Conservation (phyloP, 2,113 vertebrate species). For the Phocoena sinus region DNA sequence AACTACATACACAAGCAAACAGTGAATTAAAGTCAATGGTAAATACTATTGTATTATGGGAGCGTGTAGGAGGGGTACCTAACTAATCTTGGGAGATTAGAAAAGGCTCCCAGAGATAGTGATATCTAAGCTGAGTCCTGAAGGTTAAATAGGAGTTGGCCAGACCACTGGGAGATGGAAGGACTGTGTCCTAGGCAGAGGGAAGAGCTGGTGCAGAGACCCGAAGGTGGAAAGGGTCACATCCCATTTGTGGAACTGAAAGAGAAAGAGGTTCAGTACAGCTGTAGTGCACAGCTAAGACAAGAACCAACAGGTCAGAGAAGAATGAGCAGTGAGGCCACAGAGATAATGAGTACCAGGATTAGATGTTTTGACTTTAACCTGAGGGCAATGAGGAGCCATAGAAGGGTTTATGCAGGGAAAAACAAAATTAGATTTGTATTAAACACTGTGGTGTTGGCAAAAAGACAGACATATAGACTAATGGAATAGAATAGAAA, state of each 20-base stretch:
- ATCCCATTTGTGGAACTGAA: neutral
- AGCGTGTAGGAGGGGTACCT: neutral
- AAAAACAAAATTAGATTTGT: conserved; percentile 6
- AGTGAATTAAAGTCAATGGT: neutral
- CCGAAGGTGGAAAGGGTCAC: neutral
- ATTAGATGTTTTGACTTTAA: neutral
- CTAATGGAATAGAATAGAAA: neutral
- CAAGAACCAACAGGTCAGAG: neutral
- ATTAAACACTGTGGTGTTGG: neutral
- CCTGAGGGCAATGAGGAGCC: neutral
- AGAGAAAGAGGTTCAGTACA: neutral
- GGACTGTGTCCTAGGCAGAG: neutral
- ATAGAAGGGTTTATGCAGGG: neutral
- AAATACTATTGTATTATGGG: neutral
- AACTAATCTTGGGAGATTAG: neutral
- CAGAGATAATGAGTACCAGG: neutral
- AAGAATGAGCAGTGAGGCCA: neutral
- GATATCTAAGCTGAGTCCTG: neutral
- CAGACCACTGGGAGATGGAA: neutral
- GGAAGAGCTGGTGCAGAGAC: neutral
- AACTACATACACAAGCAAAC: neutral
- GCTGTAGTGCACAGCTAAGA: neutral
- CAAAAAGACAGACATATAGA: neutral
- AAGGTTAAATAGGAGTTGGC: neutral
- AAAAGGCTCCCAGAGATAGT: neutral